Base-by-base conservation (phyloP, 2,113 vertebrate species). In the Paramisgurnus dabryanus region DNA sequence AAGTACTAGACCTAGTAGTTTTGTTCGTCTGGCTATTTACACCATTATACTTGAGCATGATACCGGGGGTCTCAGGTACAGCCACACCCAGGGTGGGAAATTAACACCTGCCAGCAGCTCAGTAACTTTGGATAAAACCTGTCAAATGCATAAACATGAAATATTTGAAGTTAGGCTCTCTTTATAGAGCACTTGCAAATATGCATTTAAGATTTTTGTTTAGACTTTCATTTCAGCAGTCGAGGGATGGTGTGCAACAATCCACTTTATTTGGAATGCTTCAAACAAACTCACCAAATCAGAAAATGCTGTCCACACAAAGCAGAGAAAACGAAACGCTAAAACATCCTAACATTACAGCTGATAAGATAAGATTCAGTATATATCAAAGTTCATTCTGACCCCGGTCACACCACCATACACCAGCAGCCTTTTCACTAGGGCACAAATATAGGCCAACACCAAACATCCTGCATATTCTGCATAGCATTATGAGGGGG, bases 371-470 rank as follows among this genome's bases (percentile, higher is more conserved):
- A 39, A n/a, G 13, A 11, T 13, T 10, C 47, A 17, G 41, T 34
- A 22, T 22, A 22, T 22, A 22, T 22, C 22, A 60, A 70, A 39
- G 7, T 55, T 53, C 13, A 55, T 53, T 70, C 7, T 8, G 7
- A 55, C 41, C 7, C 39, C 61, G 49, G 67, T 45, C 72, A 34
- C 34, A 43, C n/a, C 47, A 17, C 22, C 15, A 17, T 17, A 8
- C 43, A 50, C 41, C 40, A 71, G 41, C 68, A 58, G 13, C 39
- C 50, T 58, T 74, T 50, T 53, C 57, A 64, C 66, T 39, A 76
- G 40, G 73, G 71, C 69, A 67, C 64, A 80, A 86, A 92, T 89
- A 47, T 91, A 89, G 91, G 92, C 90, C 90, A 93, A 83, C 75
- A 87, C 86, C 86, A 78, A 83, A 73, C 57, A 82, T 78, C 85